Evolutionary conservation across 2,888 invertebrate genomes (phyloP).

Genomic region (Melinaea menophilus): DNA sequence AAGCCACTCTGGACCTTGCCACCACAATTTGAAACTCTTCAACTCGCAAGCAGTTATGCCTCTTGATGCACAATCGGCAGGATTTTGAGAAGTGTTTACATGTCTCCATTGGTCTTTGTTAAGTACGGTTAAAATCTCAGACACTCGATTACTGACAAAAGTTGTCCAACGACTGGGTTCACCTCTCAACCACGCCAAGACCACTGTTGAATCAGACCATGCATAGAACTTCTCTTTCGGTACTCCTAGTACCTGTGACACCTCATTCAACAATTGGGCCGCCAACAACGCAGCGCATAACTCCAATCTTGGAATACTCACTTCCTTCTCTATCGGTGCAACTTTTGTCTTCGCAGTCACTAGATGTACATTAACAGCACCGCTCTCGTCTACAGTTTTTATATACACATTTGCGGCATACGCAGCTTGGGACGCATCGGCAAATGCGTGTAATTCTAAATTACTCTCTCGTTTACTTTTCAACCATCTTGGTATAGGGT

Average conservation of each 20-base stretch:
- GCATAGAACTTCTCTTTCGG: conserved; percentile 17
- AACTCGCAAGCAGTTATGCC: conserved; percentile 16
- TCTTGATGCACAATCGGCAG: conserved; percentile 32
- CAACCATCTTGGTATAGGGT: conserved; percentile 23
- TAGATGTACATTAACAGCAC: conserved; percentile 3
- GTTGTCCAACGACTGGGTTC: conserved; percentile 30
- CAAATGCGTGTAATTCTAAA: conserved; percentile 2
- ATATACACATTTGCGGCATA: conserved; percentile 3
- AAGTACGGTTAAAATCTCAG: conserved; percentile 18
- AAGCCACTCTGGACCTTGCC: conserved; percentile 23
- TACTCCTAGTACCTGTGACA: conserved; percentile 17
- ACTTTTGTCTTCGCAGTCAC: conserved; percentile 25
- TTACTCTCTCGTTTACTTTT: background rate
- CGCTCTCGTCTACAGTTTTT: background rate
- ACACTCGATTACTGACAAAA: conserved; percentile 30
- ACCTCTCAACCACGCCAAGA: conserved; percentile 28
- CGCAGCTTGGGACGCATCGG: background rate
- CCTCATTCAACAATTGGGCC: conserved; percentile 24
- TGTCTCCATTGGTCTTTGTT: conserved; percentile 22
- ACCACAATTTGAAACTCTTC: conserved; percentile 25
- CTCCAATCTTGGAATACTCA: conserved; percentile 25
- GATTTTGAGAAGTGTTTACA: conserved; percentile 30
- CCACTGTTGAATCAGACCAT: conserved; percentile 31
- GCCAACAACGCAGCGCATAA: conserved; percentile 21
- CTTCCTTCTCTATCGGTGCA: conserved; percentile 21